Evolutionary conservation across 1,140 invertebrate species (phyloP).

Genomic region (Matsumurasca onukii): DNA sequence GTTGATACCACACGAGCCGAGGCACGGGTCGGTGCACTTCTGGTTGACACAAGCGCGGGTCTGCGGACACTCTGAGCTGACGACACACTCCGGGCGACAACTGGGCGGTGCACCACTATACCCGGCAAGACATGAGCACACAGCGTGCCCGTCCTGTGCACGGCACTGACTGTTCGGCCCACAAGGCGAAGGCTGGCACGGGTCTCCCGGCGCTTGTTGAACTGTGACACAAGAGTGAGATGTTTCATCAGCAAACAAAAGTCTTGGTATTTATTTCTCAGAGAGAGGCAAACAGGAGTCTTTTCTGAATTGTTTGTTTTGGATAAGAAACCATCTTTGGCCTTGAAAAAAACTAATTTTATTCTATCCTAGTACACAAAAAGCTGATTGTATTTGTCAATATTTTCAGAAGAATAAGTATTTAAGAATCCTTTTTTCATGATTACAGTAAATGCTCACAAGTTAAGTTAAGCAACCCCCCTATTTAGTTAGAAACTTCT

Average conservation of each 20-base stretch:
- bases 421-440: too few species aligned
- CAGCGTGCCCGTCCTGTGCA: conserved; percentile 65
- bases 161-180: conserved; percentile 79
- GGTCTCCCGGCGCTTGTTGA: conserved; percentile 52
- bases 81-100: conserved; percentile 79
- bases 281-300: too few species aligned
- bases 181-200: conserved; percentile 72
- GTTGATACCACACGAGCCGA: conserved; percentile 76
- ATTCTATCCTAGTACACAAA: too few species aligned
- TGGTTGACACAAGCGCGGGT: conserved; percentile 79
- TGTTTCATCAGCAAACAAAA: neutral
- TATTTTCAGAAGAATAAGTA: too few species aligned
- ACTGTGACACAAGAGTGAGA: conserved; percentile 33
- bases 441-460: too few species aligned
- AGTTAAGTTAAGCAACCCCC: too few species aligned
- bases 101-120: conserved; percentile 75
- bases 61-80: conserved; percentile 77
- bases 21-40: conserved; percentile 84
- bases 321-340: too few species aligned
- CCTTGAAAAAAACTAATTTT: too few species aligned
- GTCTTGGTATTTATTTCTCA: too few species aligned
- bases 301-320: too few species aligned
- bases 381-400: too few species aligned
- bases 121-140: conserved; percentile 76
- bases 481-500: too few species aligned